Base-by-base conservation (phyloP, 2,113 vertebrate genomes). In the Carassius gibelio region DNA sequence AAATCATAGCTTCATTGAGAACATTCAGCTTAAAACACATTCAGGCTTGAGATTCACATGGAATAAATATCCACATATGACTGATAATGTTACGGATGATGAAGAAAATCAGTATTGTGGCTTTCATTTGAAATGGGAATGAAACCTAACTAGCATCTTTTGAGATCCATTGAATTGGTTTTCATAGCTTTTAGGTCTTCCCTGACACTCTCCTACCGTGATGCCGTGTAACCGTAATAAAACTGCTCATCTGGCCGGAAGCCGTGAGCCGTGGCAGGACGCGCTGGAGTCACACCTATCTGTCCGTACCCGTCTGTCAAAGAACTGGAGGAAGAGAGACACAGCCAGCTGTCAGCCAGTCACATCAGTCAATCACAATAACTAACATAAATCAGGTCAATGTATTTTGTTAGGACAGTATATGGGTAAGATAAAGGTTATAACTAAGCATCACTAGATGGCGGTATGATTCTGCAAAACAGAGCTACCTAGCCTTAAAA, bases 201-300 rank as follows among this genome's bases (percentile, higher is more conserved):
- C 11, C 4, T 59, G 69, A 3, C 5, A 8, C 48, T 34, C 10
- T 61, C 88, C 90, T 88, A 97, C 83, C 94, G 94, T 0, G 95
- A 91, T 0, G 94, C 89, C 0, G 94, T 93, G 8, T 90, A 95
- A 91, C 90, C 75, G 45, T 92, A 96, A 93, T 93, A 95, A 88
- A 94, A 95, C 1, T 94, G 94, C n/a, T 98, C 96, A 5, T 97
- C 96, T 0, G 96, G 94, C 2, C 93, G 94, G 89, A 95, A 97
- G 13, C 96, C 96, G 0, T 97, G 97, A 0, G 95, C 95, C 0
- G 96, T 96, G 0, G 91, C 89, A 0, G 96, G 96, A 30, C 95
- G 94, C 42, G 92, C 93, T 0, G 95, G 93, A 50, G 92, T 90
- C 30, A 83, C 93, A 0, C 93, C 42, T 0, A 93, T 59, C 0